phyloP scores from a whole-genome alignment of 2,113 vertebrate genomes.

The Dolichotis patagonum region DNA sequence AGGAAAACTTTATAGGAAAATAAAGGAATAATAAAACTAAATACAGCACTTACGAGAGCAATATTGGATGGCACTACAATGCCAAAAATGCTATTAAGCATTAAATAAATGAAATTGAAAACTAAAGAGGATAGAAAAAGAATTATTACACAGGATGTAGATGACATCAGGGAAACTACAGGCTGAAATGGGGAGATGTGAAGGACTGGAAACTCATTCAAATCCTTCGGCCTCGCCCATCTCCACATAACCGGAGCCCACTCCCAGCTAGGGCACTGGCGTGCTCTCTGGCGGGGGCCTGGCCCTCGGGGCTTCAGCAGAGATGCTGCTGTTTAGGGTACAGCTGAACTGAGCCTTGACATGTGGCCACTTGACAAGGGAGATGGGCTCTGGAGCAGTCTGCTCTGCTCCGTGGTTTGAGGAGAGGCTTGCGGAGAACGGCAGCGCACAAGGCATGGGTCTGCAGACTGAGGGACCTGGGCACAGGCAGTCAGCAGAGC shows the following conservation, averaged over 20 bases:
- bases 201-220: background rate
- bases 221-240: no score
- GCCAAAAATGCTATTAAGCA: background rate
- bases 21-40: background rate
- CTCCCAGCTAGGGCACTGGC: background rate
- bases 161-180: no score
- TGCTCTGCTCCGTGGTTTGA: background rate
- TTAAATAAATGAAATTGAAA: background rate
- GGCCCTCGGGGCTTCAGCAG: background rate
- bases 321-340: background rate
- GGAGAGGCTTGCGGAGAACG: background rate
- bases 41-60: rapidly evolving
- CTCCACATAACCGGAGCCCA: background rate
- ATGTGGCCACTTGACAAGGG: background rate
- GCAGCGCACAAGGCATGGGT: rapidly evolving
- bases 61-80: background rate
- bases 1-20: background rate
- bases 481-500: background rate
- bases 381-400: background rate
- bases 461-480: no score
- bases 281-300: background rate
- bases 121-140: background rate
- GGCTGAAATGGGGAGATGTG: background rate
- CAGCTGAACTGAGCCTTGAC: background rate
- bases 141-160: background rate